A percentile compares a stretch with the other conserved stretches of the same genome.
Evolutionary conservation across 2,888 invertebrate species (phyloP).

Genomic region (Eristalinus sepulchralis): DNA sequence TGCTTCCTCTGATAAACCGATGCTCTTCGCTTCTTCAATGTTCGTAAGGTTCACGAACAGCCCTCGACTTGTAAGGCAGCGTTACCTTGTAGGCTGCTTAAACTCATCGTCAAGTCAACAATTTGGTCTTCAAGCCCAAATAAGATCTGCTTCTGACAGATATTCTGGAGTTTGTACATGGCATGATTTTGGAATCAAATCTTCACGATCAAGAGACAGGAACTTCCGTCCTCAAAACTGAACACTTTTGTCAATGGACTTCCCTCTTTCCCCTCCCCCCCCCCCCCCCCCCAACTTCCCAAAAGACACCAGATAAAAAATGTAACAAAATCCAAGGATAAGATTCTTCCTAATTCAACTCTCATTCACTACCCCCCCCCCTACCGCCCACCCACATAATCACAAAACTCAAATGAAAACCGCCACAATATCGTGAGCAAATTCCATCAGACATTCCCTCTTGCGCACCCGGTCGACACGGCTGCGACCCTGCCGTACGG

Average conservation of each 20-base stretch:
- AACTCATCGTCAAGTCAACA: too few relatives aligned
- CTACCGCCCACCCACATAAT: not conserved
- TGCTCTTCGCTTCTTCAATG: too few relatives aligned
- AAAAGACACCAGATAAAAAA: not conserved
- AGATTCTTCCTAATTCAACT: not conserved
- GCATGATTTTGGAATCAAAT: too few relatives aligned
- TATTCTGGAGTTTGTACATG: too few relatives aligned
- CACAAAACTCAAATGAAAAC: constrained; percentile 12
- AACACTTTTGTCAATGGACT: not conserved
- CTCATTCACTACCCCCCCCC: not conserved
- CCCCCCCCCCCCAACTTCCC: not conserved
- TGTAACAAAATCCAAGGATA: not conserved
- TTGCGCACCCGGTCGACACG: not conserved
- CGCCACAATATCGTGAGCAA: constrained; percentile 21
- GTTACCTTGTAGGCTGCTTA: too few relatives aligned
- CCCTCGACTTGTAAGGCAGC: too few relatives aligned
- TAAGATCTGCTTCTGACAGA: too few relatives aligned
- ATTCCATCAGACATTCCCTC: not conserved
- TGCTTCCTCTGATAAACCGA: too few relatives aligned
- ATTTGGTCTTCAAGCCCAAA: too few relatives aligned
- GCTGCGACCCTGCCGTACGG: not conserved
- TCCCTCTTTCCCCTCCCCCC: not conserved
- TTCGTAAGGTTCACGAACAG: too few relatives aligned
- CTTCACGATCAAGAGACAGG: too few relatives aligned
- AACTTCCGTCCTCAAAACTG: too few relatives aligned